Evolutionary conservation across 2,888 invertebrate genomes (phyloP).

Genomic region (Sphaerophoria taeniata): DNA sequence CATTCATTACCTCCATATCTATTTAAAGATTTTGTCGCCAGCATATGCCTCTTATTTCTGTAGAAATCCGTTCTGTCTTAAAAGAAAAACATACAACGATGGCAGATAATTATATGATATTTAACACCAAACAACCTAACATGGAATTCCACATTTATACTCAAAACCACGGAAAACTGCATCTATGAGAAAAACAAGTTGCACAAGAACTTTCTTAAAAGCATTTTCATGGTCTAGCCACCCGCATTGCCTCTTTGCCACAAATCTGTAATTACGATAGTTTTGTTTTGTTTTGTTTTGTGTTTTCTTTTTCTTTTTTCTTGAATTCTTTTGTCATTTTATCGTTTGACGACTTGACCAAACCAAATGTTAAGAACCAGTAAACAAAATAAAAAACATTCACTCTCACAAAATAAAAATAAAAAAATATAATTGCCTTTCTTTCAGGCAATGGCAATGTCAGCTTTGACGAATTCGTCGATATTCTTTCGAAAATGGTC

Average conservation of each 20-base stretch:
- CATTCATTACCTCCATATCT: no score
- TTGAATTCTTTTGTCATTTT: conserved; percentile 36
- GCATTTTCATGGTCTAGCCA: conserved; percentile 49
- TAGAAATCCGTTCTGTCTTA: no score
- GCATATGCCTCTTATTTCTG: no score
- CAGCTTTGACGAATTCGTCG: conserved; percentile 94
- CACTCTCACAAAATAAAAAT: background rate
- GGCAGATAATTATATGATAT: conserved; percentile 46
- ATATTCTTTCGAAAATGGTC: conserved; percentile 90
- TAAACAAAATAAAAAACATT: conserved; percentile 23
- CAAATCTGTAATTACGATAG: conserved; percentile 64
- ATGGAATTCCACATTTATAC: conserved; percentile 21
- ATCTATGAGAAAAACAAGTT: conserved; percentile 40
- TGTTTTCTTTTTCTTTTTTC: conserved; percentile 11
- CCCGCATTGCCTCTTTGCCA: conserved; percentile 53
- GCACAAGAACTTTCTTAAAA: conserved; percentile 20
- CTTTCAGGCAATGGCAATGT: conserved; percentile 92
- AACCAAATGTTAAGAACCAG: conserved; percentile 2
- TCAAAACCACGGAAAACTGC: conserved; percentile 37
- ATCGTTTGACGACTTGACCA: conserved; percentile 28
- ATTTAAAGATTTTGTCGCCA: no score
- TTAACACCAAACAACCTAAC: conserved; percentile 34
- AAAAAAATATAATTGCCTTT: conserved; percentile 35
- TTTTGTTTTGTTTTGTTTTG: no score
- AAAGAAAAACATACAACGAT: conserved; percentile 17